Evolutionary conservation across 2,888 invertebrate species (phyloP), one percentile per base, ranked within the genome.

Genomic region (Drosophila borealis): DNA sequence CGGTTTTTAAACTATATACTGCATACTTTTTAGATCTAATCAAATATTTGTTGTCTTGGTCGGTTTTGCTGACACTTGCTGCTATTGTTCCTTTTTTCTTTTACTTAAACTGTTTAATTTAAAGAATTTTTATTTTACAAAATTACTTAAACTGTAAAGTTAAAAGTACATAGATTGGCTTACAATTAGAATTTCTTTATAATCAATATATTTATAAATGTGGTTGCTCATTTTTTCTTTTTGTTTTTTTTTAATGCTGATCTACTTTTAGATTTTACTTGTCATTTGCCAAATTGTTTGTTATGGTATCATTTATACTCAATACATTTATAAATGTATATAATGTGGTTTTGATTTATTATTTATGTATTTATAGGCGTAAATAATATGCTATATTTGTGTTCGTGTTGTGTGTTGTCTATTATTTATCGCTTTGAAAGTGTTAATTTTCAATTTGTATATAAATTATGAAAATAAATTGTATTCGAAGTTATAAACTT

Each of bases 401-500:
- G 62, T 65, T 42, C 75, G 45, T 70, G 53, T 69, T 66, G 62
- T 59, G 36, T 53, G 21, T 56, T 50, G 61, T 77, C 49, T 74
- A 59, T 61, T 53, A 50, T 68, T 59, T 53, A 55, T 81, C 72
- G 53, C 45, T 36, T 80, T 72, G 68, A 61, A 73, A 68, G 70
- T 78, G 73, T 70, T 63, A 21, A 71, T 70, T 76, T 64, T 59
- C 41, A 57, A 59, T 68, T 72, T 83, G 76, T 78, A 76, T 81
- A 87, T 88, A 88, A 89, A 90, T 78, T 88, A 87, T 83, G 80
- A 88, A 87, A 89, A 89, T 85, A 89, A 81, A 79, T 80, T 70
- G 72, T 88, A 83, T 83, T 90, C 89, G 81, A 87, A 83, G 64
- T 70, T 85, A 80, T 82, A 73, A 81, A 74, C 74, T 66, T 80